Conservation (phyloP, 2,797 vertebrate genomes). For the Phalloptychus januarius region DNA sequence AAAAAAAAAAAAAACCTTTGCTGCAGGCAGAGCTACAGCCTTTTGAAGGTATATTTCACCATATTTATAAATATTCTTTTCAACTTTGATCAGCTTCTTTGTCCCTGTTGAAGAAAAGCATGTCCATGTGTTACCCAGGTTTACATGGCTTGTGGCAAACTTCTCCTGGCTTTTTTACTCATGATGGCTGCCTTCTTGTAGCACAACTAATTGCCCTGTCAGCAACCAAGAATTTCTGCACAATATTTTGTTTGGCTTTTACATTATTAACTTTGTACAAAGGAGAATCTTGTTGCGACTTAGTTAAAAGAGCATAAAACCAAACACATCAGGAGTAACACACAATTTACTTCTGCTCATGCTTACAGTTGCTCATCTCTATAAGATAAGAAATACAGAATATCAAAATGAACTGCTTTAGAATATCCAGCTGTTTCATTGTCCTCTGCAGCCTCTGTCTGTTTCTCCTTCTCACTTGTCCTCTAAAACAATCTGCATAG, state of each 20-base stretch:
- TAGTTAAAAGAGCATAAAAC: conserved; percentile 8
- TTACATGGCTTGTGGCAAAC: neutral
- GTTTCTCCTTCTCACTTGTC: conserved; percentile 79
- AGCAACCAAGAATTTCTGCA: neutral
- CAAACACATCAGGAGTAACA: neutral
- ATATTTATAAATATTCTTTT: neutral
- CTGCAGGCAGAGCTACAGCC: neutral
- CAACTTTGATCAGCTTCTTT: neutral
- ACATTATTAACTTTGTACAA: neutral
- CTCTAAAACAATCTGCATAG: conserved; percentile 84
- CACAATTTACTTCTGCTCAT: conserved; percentile 10
- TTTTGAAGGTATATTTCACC: neutral
- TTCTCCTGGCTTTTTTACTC: neutral
- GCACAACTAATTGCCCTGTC: neutral
- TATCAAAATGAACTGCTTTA: conserved; percentile 80
- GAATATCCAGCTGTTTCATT: conserved; percentile 85
- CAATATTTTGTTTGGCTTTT: neutral
- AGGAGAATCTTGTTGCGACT: neutral
- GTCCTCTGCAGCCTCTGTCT: conserved; percentile 76
- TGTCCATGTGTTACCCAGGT: neutral
- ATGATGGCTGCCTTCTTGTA: neutral
- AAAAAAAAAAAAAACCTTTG: neutral
- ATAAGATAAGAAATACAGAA: conserved; percentile 71
- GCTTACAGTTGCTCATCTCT: conserved; percentile 27
- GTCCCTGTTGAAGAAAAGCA: neutral